phyloP scores from a whole-genome alignment of 2,888 invertebrate genomes.

The Julus scandinavius region DNA sequence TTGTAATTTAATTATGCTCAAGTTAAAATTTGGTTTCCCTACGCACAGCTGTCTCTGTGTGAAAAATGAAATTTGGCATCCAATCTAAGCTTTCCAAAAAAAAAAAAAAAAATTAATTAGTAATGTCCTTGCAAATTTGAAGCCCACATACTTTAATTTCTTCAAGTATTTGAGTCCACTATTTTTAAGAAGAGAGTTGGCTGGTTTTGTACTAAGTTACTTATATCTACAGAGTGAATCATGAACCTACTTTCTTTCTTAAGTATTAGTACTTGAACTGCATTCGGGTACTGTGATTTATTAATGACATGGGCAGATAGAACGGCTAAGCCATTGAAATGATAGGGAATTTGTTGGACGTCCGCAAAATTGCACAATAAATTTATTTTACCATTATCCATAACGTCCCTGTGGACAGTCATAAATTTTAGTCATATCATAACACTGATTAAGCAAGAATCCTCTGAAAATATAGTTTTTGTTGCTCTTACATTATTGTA shows the following conservation, averaged over 20 bases:
- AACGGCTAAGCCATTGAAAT: no score
- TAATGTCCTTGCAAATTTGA: not conserved
- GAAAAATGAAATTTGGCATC: conserved; percentile 19
- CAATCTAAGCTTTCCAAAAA: not conserved
- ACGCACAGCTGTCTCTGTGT: conserved; percentile 10
- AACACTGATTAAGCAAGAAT: no score
- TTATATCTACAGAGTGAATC: not conserved
- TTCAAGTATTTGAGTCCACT: not conserved
- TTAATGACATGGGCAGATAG: no score
- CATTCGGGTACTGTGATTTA: no score
- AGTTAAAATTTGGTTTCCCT: not conserved
- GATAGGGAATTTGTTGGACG: no score
- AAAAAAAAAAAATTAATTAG: not conserved
- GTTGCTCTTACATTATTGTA: no score
- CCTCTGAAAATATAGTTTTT: no score
- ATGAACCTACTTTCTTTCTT: not conserved
- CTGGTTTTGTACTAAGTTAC: not conserved
- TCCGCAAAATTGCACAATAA: no score
- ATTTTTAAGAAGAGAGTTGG: not conserved
- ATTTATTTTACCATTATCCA: no score
- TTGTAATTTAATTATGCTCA: conserved; percentile 22
- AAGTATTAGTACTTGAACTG: no score
- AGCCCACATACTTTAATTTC: not conserved
- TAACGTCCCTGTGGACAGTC: no score
- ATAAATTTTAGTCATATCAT: no score